Evolutionary conservation across 2,888 invertebrate species (phyloP), one percentile per base, ranked within the genome.

Genomic region (Meteorus cinctellus): DNA sequence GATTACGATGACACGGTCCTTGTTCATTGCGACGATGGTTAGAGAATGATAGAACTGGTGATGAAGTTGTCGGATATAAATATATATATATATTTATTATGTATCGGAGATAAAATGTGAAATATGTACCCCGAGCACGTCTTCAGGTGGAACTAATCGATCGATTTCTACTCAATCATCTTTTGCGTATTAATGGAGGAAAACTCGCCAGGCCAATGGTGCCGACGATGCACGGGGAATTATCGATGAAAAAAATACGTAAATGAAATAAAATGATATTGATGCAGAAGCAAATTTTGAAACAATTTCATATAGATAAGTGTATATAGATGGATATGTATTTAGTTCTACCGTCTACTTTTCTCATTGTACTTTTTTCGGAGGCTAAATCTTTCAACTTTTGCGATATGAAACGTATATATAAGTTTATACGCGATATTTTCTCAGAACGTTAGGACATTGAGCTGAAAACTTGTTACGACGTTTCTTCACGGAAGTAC

Each of bases 401-500:
- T 62, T 62, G 31, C 62, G 62, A 62, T 62, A 62, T 31, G 62
- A 62, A 31, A 27, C 10, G 4, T 12, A 31, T 29, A 62, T 6
- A 55, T 12, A n/a, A 10, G 10, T 14, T 29, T 16, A 24, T 24
- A 27, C 27, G 27, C 24, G 59, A 24, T 62, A 62, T 62, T 41
- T 8, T 24, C 48, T 16, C 4, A 48, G 48, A 48, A 48, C n/a
- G 48, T 48, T 48, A n/a, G 48, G 48, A 36, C 45, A 29, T 34
- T 24, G 62, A 41, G 16, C 48, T 59, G 80, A 80, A 82, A 84
- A 84, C 83, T 84, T 84, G 82, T 85, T 83, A 82, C 82, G 80
- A 79, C 81, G 83, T 84, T 48, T 85, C 83, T 84, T 83, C 81
- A 79, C 76, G 81, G 81, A 83, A 83, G 81, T 80, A 74, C 77